phyloP scores from a whole-genome alignment of 1,140 invertebrate species.

The Drosophila melanogaster region DNA sequence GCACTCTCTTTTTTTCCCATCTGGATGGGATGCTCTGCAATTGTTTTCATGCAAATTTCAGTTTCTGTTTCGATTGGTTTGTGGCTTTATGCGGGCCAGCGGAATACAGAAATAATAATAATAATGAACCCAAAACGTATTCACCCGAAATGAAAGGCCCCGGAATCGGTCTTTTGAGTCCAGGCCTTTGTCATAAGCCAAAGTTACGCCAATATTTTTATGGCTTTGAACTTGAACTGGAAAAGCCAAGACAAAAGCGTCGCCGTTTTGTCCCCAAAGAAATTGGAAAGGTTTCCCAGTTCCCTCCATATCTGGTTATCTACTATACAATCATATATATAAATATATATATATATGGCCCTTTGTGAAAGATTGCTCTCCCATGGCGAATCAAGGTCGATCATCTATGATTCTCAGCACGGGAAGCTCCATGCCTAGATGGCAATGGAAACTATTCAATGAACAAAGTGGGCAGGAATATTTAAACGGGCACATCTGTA shows the following conservation, averaged over 20 bases:
- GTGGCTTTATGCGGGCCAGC: slow-evolving; percentile 12
- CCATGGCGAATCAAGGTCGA: slow-evolving; percentile 36
- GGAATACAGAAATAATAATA: slow-evolving; percentile 2
- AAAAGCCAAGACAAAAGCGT: slow-evolving; percentile 27
- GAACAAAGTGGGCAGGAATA: too few relatives aligned
- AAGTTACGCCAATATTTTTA: slow-evolving; percentile 75
- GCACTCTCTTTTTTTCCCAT: slow-evolving; percentile 11
- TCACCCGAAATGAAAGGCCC: slow-evolving; percentile 75
- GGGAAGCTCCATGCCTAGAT: neutral
- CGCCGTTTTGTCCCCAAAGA: slow-evolving; percentile 19
- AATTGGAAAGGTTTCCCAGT: slow-evolving; percentile 37
- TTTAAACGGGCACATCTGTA: too few relatives aligned
- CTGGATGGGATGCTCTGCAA: slow-evolving; percentile 47
- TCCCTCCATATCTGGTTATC: neutral
- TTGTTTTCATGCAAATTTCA: slow-evolving; percentile 74
- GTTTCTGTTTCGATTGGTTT: slow-evolving; percentile 56
- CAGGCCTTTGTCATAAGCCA: slow-evolving; percentile 23
- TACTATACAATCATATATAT: neutral
- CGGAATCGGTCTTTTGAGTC: slow-evolving; percentile 13
- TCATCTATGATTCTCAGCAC: slow-evolving; percentile 12
- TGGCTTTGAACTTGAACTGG: slow-evolving; percentile 82
- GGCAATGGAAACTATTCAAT: neutral
- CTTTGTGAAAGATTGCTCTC: slow-evolving; percentile 42
- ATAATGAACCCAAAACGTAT: slow-evolving; percentile 49
- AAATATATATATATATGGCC: neutral